These are phyloP conservation scores for Prietella phreatophila DNA, from an alignment of 2,113 vertebrate species.

Conservation along the genomic window DNA sequence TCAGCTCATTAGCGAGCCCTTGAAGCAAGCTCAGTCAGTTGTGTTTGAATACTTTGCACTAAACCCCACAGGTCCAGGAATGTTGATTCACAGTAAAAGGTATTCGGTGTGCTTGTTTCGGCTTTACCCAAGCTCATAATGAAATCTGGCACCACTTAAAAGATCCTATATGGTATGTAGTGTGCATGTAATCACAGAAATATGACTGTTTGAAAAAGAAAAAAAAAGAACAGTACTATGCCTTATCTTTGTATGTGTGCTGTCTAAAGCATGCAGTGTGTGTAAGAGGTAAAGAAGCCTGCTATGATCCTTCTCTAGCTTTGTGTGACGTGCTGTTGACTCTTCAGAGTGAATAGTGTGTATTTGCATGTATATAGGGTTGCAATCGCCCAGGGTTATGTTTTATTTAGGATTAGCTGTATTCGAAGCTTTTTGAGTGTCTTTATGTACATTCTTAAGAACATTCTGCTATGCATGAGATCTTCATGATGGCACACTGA, in stretches of 20 bases:
- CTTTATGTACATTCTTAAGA: not conserved
- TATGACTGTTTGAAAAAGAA: too few relatives aligned
- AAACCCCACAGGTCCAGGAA: not conserved
- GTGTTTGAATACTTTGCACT: not conserved
- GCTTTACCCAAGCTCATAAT: not conserved
- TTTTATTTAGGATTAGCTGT: not conserved
- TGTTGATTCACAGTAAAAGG: not conserved
- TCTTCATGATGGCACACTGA: not conserved
- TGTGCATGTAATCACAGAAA: not conserved
- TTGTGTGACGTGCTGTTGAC: not conserved
- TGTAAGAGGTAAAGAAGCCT: constrained; percentile 22
- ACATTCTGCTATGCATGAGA: not conserved
- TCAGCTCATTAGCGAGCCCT: constrained; percentile 1
- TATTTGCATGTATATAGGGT: not conserved
- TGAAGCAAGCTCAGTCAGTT: not conserved
- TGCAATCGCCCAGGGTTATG: not conserved
- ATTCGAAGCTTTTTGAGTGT: not conserved
- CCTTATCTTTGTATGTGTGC: not conserved
- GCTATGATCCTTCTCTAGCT: not conserved
- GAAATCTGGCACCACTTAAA: not conserved
- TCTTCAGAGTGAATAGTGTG: not conserved
- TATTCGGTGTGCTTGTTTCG: not conserved
- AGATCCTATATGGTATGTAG: not conserved
- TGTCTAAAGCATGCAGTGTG: not conserved
- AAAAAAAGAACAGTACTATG: not conserved